Conservation (phyloP, 1,140 invertebrate genomes). For the Mamestra configurata region DNA sequence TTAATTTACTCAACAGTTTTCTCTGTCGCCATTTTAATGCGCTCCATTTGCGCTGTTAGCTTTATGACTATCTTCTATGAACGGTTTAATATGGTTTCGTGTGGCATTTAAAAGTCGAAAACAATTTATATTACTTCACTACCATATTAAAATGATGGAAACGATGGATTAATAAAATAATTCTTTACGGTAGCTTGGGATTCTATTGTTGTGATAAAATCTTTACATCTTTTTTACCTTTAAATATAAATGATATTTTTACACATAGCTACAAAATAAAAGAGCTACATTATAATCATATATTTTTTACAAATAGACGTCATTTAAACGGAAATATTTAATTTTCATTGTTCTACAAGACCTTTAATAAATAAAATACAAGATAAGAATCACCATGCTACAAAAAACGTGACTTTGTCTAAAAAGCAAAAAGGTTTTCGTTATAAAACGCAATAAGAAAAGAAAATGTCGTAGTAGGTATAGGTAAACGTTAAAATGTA, state of each 20-base stretch:
- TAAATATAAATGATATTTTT: too few relatives aligned
- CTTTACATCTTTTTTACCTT: too few relatives aligned
- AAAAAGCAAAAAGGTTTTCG: too few relatives aligned
- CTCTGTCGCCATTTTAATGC: slow-evolving; percentile 46
- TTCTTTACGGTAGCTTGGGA: too few relatives aligned
- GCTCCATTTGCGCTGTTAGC: slow-evolving; percentile 61
- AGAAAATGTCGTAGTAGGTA: neutral
- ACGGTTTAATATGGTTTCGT: slow-evolving; percentile 64
- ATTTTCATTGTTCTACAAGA: neutral
- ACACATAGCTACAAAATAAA: too few relatives aligned
- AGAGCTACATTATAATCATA: too few relatives aligned
- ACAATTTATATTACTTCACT: neutral
- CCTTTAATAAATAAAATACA: too few relatives aligned
- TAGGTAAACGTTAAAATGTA: neutral
- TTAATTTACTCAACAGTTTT: slow-evolving; percentile 49
- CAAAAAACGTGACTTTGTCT: neutral
- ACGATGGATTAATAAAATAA: too few relatives aligned
- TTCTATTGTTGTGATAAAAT: too few relatives aligned
- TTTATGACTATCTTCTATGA: slow-evolving; percentile 65
- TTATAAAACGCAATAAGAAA: neutral
- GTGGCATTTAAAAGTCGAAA: slow-evolving; percentile 56
- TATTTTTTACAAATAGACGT: neutral
- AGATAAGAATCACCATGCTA: too few relatives aligned
- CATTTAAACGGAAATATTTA: neutral
- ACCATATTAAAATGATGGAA: neutral